These are phyloP conservation scores for Formica exsecta DNA, from an alignment of 1,140 invertebrate species.

Conservation along the genomic window DNA sequence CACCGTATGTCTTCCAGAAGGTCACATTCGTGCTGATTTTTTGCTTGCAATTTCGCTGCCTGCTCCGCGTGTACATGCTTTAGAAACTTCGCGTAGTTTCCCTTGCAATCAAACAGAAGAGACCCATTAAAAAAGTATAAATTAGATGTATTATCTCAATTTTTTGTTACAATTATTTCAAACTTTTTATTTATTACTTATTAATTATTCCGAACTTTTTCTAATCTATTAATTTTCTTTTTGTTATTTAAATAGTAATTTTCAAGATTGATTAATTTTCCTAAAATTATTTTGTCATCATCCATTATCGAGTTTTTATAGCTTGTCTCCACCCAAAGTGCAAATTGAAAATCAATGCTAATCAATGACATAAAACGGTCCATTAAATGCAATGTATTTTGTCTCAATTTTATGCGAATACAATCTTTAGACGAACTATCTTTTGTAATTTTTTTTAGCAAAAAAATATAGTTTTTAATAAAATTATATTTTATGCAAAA, in stretches of 20 bases:
- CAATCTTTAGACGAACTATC: background rate
- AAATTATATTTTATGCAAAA: no score
- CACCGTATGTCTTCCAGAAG: slow-evolving; percentile 96
- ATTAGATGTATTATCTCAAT: background rate
- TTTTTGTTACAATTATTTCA: background rate
- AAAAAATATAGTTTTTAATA: no score
- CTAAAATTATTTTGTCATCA: background rate
- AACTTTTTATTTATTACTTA: background rate
- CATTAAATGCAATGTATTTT: background rate
- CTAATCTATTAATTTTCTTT: no score
- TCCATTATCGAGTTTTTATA: background rate
- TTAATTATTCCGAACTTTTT: background rate
- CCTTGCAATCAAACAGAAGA: slow-evolving; percentile 87
- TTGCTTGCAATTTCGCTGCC: slow-evolving; percentile 95
- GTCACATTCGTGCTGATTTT: slow-evolving; percentile 98
- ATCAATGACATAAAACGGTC: slow-evolving; percentile 2
- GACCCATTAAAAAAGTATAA: slow-evolving; percentile 19
- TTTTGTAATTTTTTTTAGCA: no score
- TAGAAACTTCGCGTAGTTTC: slow-evolving; percentile 95
- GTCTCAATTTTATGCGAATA: background rate
- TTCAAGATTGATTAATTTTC: no score
- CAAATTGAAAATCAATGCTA: slow-evolving; percentile 40
- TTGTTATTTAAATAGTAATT: no score
- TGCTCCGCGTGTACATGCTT: slow-evolving; percentile 97
- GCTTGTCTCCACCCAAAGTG: background rate